Evolutionary conservation across 2,113 vertebrate genomes (phyloP).

Genomic region (Herpetotheres cachinnans): DNA sequence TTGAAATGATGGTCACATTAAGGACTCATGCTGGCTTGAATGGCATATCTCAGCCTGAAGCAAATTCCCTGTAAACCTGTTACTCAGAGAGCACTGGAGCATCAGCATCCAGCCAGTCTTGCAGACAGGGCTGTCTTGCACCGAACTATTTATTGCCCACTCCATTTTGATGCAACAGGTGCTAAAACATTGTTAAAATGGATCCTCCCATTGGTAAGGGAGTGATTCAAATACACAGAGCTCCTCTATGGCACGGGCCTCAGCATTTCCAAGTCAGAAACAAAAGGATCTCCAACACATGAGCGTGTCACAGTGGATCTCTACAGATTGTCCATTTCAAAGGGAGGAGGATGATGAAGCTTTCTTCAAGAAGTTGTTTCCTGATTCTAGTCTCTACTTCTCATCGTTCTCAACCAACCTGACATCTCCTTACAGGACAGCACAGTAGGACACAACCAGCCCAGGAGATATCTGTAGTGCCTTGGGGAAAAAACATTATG

Average conservation of each 20-base stretch:
- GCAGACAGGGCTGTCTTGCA: neutral
- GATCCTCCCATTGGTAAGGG: neutral
- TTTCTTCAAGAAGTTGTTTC: neutral
- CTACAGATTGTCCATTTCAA: neutral
- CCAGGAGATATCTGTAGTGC: no score
- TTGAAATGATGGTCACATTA: neutral
- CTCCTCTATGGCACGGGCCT: no score
- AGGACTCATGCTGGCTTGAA: neutral
- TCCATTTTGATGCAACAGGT: neutral
- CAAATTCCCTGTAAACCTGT: neutral
- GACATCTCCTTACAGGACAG: no score
- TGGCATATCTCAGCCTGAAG: neutral
- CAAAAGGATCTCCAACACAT: neutral
- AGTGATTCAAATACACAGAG: neutral
- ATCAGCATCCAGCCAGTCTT: neutral
- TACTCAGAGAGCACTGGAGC: neutral
- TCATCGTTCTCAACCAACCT: neutral
- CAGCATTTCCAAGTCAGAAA: neutral
- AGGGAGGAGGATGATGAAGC: neutral
- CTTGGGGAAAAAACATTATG: no score
- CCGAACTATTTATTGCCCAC: neutral
- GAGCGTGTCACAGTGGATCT: neutral
- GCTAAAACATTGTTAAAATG: neutral
- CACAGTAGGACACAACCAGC: no score
- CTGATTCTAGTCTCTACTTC: neutral